phyloP scores from a whole-genome alignment of 2,888 invertebrate species.

The Pedicia rivosa region DNA sequence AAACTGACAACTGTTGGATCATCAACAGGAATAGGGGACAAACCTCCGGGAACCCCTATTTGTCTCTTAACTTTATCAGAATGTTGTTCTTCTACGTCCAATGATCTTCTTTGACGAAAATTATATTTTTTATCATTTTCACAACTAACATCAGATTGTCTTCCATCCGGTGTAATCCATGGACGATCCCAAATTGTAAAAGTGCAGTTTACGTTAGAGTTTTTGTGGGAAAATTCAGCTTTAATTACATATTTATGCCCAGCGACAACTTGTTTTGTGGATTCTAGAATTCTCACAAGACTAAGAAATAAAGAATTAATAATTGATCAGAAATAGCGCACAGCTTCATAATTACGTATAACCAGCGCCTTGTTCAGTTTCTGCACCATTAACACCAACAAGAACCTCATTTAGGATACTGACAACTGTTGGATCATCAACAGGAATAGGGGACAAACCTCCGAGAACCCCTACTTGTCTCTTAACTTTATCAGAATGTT shows the following conservation, averaged over 20 bases:
- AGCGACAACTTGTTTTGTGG: slow-evolving; percentile 34
- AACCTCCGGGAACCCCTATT: too few relatives aligned
- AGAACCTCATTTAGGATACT: background rate
- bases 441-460: slow-evolving; percentile 17
- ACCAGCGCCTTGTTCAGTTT: background rate
- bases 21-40: too few relatives aligned
- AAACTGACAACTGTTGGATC: too few relatives aligned
- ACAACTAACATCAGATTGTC: slow-evolving; percentile 25
- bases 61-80: too few relatives aligned
- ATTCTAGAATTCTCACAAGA: slow-evolving; percentile 24
- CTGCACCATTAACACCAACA: background rate
- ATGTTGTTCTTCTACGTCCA: too few relatives aligned
- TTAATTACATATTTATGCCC: slow-evolving; percentile 41
- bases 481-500: slow-evolving; percentile 24
- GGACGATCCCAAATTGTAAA: slow-evolving; percentile 33
- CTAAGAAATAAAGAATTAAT: slow-evolving; percentile 12
- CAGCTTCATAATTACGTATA: too few relatives aligned
- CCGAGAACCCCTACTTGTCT: slow-evolving; percentile 23
- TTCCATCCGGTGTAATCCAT: slow-evolving; percentile 32
- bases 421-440: background rate
- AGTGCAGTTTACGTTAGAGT: too few relatives aligned
- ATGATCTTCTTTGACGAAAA: slow-evolving; percentile 13
- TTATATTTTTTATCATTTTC: slow-evolving; percentile 20
- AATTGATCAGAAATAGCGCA: too few relatives aligned
- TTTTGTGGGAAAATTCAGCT: slow-evolving; percentile 38